Conservation (phyloP, 2,888 invertebrate genomes). For the Ceraclea dissimilis region DNA sequence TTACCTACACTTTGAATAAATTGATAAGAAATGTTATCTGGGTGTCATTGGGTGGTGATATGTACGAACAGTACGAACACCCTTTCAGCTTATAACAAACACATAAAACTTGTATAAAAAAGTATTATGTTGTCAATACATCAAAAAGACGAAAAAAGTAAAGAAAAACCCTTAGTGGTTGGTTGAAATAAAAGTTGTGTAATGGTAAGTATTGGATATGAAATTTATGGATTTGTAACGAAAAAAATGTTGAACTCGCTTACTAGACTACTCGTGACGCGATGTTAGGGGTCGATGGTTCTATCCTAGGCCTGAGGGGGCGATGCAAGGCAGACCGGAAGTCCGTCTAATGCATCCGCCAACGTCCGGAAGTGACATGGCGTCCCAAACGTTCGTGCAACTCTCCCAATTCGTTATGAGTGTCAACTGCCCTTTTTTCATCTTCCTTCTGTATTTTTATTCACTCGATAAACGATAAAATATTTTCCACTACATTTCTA, state of each 20-base stretch:
- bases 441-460: not conserved
- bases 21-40: too few species aligned
- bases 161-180: too few species aligned
- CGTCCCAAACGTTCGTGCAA: slow-evolving; percentile 15
- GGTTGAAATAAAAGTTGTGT: too few species aligned
- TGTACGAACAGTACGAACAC: too few species aligned
- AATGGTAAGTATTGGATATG: too few species aligned
- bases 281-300: not conserved
- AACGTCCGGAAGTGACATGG: slow-evolving; percentile 34
- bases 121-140: too few species aligned
- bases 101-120: too few species aligned
- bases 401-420: slow-evolving; percentile 15
- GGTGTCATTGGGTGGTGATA: too few species aligned
- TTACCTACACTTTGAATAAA: too few species aligned
- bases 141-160: too few species aligned
- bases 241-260: not conserved
- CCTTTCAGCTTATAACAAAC: too few species aligned
- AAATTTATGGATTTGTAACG: not conserved
- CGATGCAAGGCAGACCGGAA: slow-evolving; percentile 36
- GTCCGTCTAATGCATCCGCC: slow-evolving; percentile 48
- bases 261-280: not conserved
- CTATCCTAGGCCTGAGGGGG: slow-evolving; percentile 2
- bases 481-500: too few species aligned
- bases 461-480: not conserved
- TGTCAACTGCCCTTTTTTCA: slow-evolving; percentile 8